Evolutionary conservation across 2,113 vertebrate species (phyloP), one percentile per base, ranked within the genome.

Genomic region (Leiothrix lutea): DNA sequence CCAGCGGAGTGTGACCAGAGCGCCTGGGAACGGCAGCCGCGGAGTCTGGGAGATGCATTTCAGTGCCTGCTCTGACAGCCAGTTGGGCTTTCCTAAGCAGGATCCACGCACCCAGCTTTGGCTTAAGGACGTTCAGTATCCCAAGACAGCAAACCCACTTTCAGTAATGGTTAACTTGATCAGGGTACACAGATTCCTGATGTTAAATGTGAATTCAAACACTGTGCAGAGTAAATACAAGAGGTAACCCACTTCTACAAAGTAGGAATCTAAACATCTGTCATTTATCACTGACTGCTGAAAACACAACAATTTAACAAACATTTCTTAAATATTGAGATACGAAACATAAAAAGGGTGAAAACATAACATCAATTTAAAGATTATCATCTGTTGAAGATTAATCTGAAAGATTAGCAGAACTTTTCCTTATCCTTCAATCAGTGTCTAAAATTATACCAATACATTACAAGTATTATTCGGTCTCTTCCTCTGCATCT

Each of bases 31-130:
- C 65, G 25, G 80, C 1, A 1, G 78, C 40, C 4, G 2, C 0
- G 0, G 26, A 3, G 8, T 0, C 5, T 0, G 29, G 61, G 35
- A 38, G 42, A 20, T 1, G 12, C 50, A 3, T 17, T 54, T 18
- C 14, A 44, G 62, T 0, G 21, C 35, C 73, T 13, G 1, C 57
- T 75, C 47, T 14, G 44, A 71, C 7, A 47, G 42, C 11, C 22
- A 35, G 1, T 3, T 11, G 7, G 56, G 33, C 44, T 79, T 36
- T 38, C 50, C 62, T 7, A n/a, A 36, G 25, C 48, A 61, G 40
- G 33, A 61, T 2, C 64, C 53, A 57, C 0, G 12, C 88, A 45
- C 23, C 29, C 18, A 35, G 23, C 14, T 57, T 20, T 19, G 81
- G 8, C 25, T 65, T 26, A 60, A 61, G 53, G 71, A n/a, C 25